Base-by-base conservation (phyloP, 1,140 invertebrate genomes). In the Pachyrhynchus sulphureomaculatus region DNA sequence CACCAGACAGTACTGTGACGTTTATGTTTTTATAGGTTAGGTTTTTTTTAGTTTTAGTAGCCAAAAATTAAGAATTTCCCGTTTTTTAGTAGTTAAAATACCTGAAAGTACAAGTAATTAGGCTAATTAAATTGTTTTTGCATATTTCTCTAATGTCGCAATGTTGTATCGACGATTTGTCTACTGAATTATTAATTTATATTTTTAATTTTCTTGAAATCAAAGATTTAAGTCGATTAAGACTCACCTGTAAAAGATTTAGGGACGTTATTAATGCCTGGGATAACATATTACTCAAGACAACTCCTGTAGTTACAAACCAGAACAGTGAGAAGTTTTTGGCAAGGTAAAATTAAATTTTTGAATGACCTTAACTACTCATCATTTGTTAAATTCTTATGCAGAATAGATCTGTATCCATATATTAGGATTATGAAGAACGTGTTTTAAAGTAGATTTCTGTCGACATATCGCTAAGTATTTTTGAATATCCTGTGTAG, bases 191-290 rank as follows among this genome's bases (percentile, higher is more conserved):
- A 18, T 49, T 72, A 53, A 55, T 72, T 36, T 60, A 63, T 17
- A 68, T 72, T 26, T 72, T 72, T 47, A 66, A 64, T 60, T 72
- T 61, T 57, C 56, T 70, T 42, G 49, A 65, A 41, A 61, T 71
- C 26, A 21, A 23, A 8, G 67, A 69, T 41, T 67, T 72, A 44
- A 68, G 52, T 39, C 63, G 57, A 13, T 53, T 72, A 34, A 67
- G 61, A 56, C 51, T 56, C 34, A 67, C 65, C 15, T 72, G 70
- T 54, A 58, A 39, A 37, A 49, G 67, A 33, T 69, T 72, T 56
- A 42, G 62, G 10, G 60, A 65, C 15, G 52, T 72, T 47, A 68
- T 72, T 52, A 55, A 64, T 61, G 20, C 44, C 12, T 65, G 55
- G 61, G 58, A 61, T 26, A 41, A 66, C 56, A 20, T 52, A 21